Evolutionary conservation across 2,797 vertebrate genomes (phyloP).

Genomic region (Erpetoichthys calabaricus): DNA sequence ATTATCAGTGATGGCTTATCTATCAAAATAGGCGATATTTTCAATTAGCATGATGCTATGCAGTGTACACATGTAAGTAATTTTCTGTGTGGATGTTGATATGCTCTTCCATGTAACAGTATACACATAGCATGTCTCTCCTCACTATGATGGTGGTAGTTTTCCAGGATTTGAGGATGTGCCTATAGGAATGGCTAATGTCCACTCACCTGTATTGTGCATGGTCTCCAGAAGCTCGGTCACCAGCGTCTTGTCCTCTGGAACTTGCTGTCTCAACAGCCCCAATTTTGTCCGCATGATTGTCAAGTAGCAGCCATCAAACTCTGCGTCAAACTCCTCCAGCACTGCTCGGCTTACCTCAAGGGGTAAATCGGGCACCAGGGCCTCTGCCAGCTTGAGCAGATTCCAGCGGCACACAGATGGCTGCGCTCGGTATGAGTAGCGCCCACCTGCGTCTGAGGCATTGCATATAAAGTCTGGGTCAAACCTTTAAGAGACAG

Average conservation of each 20-base stretch:
- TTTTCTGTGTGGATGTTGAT: no score
- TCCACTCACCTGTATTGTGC: conserved; percentile 68
- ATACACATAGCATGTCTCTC: no score
- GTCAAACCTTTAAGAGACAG: conserved; percentile 60
- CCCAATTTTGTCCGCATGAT: conserved; percentile 91
- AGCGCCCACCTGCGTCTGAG: conserved; percentile 78
- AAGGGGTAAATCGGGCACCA: conserved; percentile 71
- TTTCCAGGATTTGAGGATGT: no score
- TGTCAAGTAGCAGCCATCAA: conserved; percentile 64
- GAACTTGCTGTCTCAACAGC: conserved; percentile 54
- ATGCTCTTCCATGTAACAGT: no score
- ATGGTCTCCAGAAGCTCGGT: conserved; percentile 76
- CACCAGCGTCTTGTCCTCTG: conserved; percentile 67
- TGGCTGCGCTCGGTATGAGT: conserved; percentile 81
- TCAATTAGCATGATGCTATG: no score
- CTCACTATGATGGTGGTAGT: no score
- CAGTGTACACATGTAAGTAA: no score
- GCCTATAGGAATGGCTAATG: no score
- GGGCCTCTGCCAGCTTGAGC: conserved; percentile 73
- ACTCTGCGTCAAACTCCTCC: conserved; percentile 66
- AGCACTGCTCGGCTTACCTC: conserved; percentile 55
- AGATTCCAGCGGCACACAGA: conserved; percentile 90
- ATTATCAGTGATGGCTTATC: no score
- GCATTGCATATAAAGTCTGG: conserved; percentile 85
- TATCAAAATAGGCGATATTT: no score